Conservation (phyloP, 2,888 invertebrate species). For the Drosophila fulvimacula region DNA sequence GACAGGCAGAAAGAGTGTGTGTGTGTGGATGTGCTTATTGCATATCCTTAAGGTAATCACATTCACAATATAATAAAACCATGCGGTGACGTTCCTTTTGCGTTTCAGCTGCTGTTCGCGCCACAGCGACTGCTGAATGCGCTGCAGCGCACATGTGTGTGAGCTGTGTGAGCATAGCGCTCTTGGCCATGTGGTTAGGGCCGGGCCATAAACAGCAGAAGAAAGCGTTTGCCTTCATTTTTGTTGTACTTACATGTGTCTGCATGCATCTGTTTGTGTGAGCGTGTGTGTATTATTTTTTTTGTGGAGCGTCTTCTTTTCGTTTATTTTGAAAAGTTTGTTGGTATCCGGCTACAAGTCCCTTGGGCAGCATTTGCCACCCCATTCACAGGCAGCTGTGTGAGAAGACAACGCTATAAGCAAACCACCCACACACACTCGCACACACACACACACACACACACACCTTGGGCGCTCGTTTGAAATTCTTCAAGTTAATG, state of each 20-base stretch:
- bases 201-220: slow-evolving; percentile 35
- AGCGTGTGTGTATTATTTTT: slow-evolving; percentile 24
- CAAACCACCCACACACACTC: slow-evolving; percentile 34
- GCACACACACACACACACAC: slow-evolving; percentile 27
- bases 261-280: neutral
- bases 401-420: slow-evolving; percentile 48
- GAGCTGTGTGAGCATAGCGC: slow-evolving; percentile 25
- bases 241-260: slow-evolving; percentile 8
- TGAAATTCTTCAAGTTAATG: slow-evolving; percentile 71
- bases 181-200: slow-evolving; percentile 30
- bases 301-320: slow-evolving; percentile 55
- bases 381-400: slow-evolving; percentile 81
- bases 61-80: slow-evolving; percentile 83
- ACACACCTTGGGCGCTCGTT: slow-evolving; percentile 44
- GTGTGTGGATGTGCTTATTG: slow-evolving; percentile 70
- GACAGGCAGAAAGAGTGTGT: slow-evolving; percentile 3
- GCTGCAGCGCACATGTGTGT: slow-evolving; percentile 22
- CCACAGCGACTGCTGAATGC: slow-evolving; percentile 30
- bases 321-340: slow-evolving; percentile 75
- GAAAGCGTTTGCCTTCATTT: slow-evolving; percentile 27
- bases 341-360: slow-evolving; percentile 84
- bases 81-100: slow-evolving; percentile 79
- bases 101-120: slow-evolving; percentile 59
- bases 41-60: slow-evolving; percentile 82
- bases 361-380: slow-evolving; percentile 84